Conservation (phyloP, 2,797 vertebrate genomes). For the Gambelia wislizenii region DNA sequence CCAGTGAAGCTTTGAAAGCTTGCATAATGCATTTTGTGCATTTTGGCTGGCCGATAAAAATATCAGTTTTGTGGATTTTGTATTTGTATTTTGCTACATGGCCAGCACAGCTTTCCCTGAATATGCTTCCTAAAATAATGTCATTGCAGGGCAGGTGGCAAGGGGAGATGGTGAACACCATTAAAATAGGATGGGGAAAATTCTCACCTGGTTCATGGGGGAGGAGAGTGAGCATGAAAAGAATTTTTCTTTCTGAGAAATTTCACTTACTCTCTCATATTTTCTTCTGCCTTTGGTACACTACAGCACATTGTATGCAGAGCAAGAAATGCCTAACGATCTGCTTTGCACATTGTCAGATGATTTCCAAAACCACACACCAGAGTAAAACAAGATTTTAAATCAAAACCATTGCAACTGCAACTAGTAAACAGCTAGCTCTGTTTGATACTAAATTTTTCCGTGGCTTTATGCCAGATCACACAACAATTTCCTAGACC, state of each 20-base stretch:
- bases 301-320: slow-evolving; percentile 44
- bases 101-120: too few species aligned
- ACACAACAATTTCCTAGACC: slow-evolving; percentile 55
- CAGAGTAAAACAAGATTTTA: slow-evolving; percentile 58
- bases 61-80: too few species aligned
- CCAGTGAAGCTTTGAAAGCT: too few species aligned
- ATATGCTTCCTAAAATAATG: too few species aligned
- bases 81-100: too few species aligned
- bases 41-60: too few species aligned
- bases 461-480: slow-evolving; percentile 46
- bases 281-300: slow-evolving; percentile 57
- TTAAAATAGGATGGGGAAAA: too few species aligned
- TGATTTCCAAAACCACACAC: slow-evolving; percentile 62
- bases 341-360: slow-evolving; percentile 55
- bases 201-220: too few species aligned
- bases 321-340: slow-evolving; percentile 57
- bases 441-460: slow-evolving; percentile 35
- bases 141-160: too few species aligned
- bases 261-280: background rate
- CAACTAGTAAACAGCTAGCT: slow-evolving; percentile 47
- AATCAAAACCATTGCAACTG: slow-evolving; percentile 49
- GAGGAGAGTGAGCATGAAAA: too few species aligned
- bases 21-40: too few species aligned
- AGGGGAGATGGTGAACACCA: too few species aligned
- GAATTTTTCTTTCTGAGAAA: background rate